A percentile compares a stretch with the other conserved stretches of the same genome.
phyloP scores from a whole-genome alignment of 2,888 invertebrate species.

The Campoplex nolae region DNA sequence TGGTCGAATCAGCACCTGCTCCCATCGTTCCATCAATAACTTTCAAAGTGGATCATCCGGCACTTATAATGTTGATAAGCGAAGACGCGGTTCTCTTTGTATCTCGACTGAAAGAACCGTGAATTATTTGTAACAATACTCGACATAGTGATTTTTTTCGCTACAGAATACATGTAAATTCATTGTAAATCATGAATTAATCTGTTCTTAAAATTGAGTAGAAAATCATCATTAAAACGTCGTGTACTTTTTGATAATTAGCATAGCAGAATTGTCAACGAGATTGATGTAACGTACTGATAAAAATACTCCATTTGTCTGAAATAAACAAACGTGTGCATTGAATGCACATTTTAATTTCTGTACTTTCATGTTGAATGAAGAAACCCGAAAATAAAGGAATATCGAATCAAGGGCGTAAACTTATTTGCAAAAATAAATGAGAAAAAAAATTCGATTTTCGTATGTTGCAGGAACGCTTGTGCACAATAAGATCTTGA shows the following conservation, averaged over 20 bases:
- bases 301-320: not conserved
- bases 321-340: not conserved
- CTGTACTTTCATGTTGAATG: not conserved
- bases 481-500: not conserved
- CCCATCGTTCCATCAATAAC: not conserved
- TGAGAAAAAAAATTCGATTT: not conserved
- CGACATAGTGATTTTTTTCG: not conserved
- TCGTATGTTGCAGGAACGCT: not conserved
- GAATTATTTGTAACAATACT: not conserved
- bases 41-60: not conserved
- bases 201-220: not conserved
- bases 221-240: not conserved
- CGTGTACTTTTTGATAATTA: not conserved
- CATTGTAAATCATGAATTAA: not conserved
- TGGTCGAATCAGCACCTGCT: not conserved
- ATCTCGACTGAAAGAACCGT: not conserved
- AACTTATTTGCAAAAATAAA: not conserved
- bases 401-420: not conserved
- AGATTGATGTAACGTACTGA: not conserved
- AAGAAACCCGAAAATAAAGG: not conserved
- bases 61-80: not conserved
- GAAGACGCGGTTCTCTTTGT: not conserved
- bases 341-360: not conserved
- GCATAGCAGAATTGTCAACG: too few species aligned
- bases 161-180: not conserved